Evolutionary conservation across 2,888 invertebrate genomes (phyloP).

Genomic region (Brenthis ino): DNA sequence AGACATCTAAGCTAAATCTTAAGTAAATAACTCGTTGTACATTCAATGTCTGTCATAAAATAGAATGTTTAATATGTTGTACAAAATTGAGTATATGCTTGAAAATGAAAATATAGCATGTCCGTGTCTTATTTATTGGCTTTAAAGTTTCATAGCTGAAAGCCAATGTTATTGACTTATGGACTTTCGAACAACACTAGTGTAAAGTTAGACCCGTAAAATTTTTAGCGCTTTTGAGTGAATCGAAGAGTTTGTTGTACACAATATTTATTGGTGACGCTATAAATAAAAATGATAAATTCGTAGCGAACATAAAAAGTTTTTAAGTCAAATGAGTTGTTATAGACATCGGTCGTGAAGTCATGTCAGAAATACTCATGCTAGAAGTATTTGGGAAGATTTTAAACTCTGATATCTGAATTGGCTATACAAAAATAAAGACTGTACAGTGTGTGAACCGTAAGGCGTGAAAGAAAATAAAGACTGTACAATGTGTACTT

Average conservation of each 20-base stretch:
- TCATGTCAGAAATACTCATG: too few species aligned
- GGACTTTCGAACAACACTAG: slow-evolving; percentile 12
- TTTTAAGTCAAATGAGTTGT: too few species aligned
- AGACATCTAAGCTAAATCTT: neutral
- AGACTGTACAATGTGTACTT: too few species aligned
- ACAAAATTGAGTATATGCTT: neutral
- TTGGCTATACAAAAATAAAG: too few species aligned
- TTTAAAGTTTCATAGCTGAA: slow-evolving; percentile 4
- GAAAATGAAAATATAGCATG: slow-evolving; percentile 4
- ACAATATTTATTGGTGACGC: slow-evolving; percentile 17
- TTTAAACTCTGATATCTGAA: too few species aligned
- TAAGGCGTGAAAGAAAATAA: too few species aligned
- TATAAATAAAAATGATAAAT: slow-evolving; percentile 14
- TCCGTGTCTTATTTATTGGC: slow-evolving; percentile 3
- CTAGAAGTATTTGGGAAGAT: too few species aligned
- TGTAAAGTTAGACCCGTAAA: slow-evolving; percentile 17
- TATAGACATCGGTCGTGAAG: too few species aligned
- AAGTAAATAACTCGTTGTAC: neutral
- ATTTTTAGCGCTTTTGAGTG: slow-evolving; percentile 16
- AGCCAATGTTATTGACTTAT: slow-evolving; percentile 19
- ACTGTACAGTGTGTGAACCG: too few species aligned
- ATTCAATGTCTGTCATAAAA: neutral
- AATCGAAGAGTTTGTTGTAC: slow-evolving; percentile 14
- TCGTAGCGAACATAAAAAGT: slow-evolving; percentile 5
- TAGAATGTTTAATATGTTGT: neutral